Conservation (phyloP, 2,113 vertebrate species). For the Petaurus breviceps region DNA sequence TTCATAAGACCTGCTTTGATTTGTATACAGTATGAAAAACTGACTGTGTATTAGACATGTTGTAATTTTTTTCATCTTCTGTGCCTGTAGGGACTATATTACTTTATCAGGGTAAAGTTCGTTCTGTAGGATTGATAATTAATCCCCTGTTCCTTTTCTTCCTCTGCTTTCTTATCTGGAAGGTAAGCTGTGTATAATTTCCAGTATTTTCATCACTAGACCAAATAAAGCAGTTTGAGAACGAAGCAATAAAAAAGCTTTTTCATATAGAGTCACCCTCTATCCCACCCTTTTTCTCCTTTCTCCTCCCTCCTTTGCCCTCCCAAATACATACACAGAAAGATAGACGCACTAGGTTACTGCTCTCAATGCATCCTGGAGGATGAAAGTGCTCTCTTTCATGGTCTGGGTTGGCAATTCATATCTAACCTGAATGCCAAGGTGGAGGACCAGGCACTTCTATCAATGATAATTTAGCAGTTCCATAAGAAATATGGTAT, state of each 20-base stretch:
- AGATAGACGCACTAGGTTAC: conserved; percentile 17
- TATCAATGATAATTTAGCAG: background rate
- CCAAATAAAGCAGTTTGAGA: conserved; percentile 78
- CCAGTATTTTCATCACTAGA: conserved; percentile 76
- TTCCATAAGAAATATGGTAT: background rate
- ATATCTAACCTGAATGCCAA: background rate
- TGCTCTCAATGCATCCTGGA: conserved; percentile 40
- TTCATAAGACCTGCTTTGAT: background rate
- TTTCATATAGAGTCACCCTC: conserved; percentile 63
- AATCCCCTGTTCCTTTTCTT: conserved; percentile 75
- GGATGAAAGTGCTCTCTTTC: conserved; percentile 25
- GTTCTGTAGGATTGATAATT: conserved; percentile 77
- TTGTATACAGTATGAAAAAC: conserved; percentile 60
- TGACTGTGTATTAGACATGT: conserved; percentile 47
- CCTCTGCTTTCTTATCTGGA: conserved; percentile 68
- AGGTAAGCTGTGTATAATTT: conserved; percentile 77
- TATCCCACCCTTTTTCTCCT: background rate
- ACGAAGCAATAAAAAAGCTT: conserved; percentile 69
- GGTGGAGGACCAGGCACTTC: background rate
- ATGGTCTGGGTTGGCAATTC: background rate
- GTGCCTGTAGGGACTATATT: conserved; percentile 58
- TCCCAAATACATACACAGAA: conserved; percentile 1
- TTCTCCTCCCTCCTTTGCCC: background rate
- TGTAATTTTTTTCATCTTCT: conserved; percentile 68
- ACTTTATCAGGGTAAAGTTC: conserved; percentile 78